phyloP scores from a whole-genome alignment of 2,888 invertebrate species.

The Fabriciana adippe region DNA sequence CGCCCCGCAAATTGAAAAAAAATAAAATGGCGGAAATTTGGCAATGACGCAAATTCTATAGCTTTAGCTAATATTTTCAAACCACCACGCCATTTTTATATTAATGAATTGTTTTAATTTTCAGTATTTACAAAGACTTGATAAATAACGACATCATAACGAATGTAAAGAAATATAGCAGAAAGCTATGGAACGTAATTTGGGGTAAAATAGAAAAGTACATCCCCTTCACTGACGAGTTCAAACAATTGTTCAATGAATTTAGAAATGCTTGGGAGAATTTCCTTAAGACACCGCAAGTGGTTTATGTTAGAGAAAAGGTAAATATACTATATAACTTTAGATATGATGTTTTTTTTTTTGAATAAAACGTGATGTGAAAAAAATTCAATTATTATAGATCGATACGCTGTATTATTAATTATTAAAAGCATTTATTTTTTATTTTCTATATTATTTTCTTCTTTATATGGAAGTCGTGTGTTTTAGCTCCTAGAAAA shows the following conservation, averaged over 20 bases:
- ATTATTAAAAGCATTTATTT: neutral
- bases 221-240: constrained; percentile 74
- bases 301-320: constrained; percentile 72
- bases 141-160: constrained; percentile 89
- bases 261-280: constrained; percentile 70
- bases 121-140: constrained; percentile 88
- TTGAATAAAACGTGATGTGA: too few relatives aligned
- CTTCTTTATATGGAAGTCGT: neutral
- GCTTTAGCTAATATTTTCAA: too few relatives aligned
- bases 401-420: too few relatives aligned
- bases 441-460: neutral
- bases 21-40: too few relatives aligned
- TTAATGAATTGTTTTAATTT: constrained; percentile 10
- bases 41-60: too few relatives aligned
- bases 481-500: too few relatives aligned
- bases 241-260: constrained; percentile 66
- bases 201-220: constrained; percentile 73
- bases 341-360: neutral
- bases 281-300: constrained; percentile 71
- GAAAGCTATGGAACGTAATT: constrained; percentile 82
- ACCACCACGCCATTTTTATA: too few relatives aligned
- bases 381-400: too few relatives aligned
- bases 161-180: constrained; percentile 89
- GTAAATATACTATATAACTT: constrained; percentile 43
- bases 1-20: too few relatives aligned